phyloP scores from a whole-genome alignment of 2,888 invertebrate species.

The Dione vanillae region DNA sequence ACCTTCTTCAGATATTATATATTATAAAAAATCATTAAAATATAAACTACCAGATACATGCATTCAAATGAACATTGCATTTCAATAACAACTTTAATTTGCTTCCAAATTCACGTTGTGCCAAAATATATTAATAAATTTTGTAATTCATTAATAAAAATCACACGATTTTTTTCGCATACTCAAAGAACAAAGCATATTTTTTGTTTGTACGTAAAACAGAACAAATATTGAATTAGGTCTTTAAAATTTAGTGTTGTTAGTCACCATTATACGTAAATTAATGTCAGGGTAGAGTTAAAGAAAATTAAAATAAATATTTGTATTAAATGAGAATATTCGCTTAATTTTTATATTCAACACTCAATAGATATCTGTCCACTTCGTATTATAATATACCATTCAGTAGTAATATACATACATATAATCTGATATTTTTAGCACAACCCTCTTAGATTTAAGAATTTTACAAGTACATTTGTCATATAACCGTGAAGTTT shows the following conservation, averaged over 20 bases:
- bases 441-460: conserved; percentile 62
- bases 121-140: conserved; percentile 70
- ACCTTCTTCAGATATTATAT: conserved; percentile 7
- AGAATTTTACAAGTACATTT: conserved; percentile 42
- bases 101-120: conserved; percentile 76
- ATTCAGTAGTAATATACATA: conserved; percentile 51
- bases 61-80: neutral
- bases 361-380: conserved; percentile 74
- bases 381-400: conserved; percentile 55
- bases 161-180: conserved; percentile 21
- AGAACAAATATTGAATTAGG: conserved; percentile 72
- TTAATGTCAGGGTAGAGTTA: conserved; percentile 92
- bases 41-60: neutral
- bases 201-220: conserved; percentile 73
- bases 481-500: conserved; percentile 19
- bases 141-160: conserved; percentile 31
- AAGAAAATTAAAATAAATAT: conserved; percentile 68
- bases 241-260: conserved; percentile 75
- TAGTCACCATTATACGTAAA: conserved; percentile 93
- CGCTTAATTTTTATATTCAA: conserved; percentile 77
- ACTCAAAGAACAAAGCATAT: conserved; percentile 21
- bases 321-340: conserved; percentile 70
- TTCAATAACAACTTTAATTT: conserved; percentile 48
- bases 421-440: conserved; percentile 75
- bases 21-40: neutral